Evolutionary conservation across 2,113 vertebrate genomes (phyloP), one percentile per base, ranked within the genome.

Genomic region (Rhinichthys klamathensis): DNA sequence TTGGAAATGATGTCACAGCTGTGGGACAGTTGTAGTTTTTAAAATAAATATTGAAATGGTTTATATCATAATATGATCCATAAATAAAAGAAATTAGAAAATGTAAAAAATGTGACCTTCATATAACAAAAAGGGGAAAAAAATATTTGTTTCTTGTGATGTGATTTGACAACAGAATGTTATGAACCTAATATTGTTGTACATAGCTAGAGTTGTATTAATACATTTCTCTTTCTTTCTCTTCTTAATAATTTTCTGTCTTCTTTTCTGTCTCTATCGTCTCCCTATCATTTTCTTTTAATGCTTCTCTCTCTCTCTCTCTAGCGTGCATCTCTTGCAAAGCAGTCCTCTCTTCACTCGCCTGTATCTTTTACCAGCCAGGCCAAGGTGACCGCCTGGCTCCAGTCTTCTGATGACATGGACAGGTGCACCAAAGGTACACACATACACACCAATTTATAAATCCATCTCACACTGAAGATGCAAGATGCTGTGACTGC

Each of bases 401-500:
- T 99, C 2, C 97, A 99, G 91, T 96, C 96, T 83, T 97, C 97
- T 49, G 97, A 98, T 8, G 96, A 99, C 90, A 97, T 99, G 96
- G 97, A 98, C 88, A 97, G 95, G 89, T 99, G 98, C 92, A 96
- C 96, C 58, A 96, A 96, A 97, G 98, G 98, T 99, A 83, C 84
- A 35, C 51, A 61, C 83, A 75, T 4, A 51, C 49, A 51, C 49
- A 82, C 65, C n/a, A 16, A 51, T 72, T 49, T 46, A 41, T 58
- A 44, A 69, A 32, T 58, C 32, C 21, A 54, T 15, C 15, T 6
- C 10, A 46, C 5, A 25, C 4, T 63, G 3, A 56, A 69, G 3
- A 51, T 54, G 51, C 18, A 56, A 69, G 3, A 51, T 54, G 51
- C 18, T 30, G 18, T 25, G 25, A 80, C 38, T 84, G 72, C 41